Conservation (phyloP, 2,113 vertebrate genomes). For the Herpailurus yagouaroundi region DNA sequence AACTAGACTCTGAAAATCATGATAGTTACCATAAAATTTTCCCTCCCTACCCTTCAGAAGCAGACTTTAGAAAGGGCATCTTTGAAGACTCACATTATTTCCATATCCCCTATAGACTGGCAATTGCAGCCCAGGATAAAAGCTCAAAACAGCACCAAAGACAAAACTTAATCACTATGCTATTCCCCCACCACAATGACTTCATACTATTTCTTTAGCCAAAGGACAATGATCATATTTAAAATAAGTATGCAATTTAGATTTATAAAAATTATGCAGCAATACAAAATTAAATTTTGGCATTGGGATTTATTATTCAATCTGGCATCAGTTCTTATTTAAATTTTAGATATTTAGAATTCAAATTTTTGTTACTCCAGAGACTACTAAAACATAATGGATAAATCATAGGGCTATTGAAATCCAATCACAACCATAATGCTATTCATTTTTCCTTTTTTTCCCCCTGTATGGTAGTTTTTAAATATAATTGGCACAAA, state of each 20-base stretch:
- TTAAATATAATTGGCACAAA: constrained; percentile 56
- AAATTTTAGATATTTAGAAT: constrained; percentile 45
- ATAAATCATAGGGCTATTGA: neutral
- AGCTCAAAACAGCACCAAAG: neutral
- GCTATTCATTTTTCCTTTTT: constrained; percentile 19
- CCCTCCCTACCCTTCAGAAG: neutral
- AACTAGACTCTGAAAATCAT: neutral
- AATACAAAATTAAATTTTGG: constrained; percentile 14
- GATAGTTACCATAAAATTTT: neutral
- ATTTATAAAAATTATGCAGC: constrained; percentile 35
- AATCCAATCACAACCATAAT: constrained; percentile 41
- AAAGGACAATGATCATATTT: neutral
- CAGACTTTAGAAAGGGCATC: neutral
- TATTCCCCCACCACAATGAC: neutral
- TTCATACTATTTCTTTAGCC: neutral
- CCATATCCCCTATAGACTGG: neutral
- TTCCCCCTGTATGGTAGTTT: neutral
- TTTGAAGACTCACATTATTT: neutral
- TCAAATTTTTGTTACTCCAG: neutral
- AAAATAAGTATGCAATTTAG: constrained; percentile 31
- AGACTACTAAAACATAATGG: neutral
- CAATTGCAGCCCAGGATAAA: neutral
- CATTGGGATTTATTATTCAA: neutral
- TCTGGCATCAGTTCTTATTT: constrained; percentile 47
- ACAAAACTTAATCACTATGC: neutral